A percentile compares a stretch with the other conserved stretches of the same genome.
Conservation (phyloP, 2,797 vertebrate genomes). For the Rhodeus uyekii region DNA sequence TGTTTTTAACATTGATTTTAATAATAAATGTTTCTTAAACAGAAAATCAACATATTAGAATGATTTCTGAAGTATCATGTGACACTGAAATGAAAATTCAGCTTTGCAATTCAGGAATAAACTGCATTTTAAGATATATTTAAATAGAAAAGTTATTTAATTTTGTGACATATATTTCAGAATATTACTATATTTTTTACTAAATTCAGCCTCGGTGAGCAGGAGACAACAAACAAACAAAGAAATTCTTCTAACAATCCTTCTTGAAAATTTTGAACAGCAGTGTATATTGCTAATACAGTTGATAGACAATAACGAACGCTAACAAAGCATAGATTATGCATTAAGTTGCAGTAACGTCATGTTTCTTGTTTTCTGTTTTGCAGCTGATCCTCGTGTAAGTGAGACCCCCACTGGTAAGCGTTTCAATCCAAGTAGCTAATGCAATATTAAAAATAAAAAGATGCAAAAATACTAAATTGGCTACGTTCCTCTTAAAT, state of each 20-base stretch:
- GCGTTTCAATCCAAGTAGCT: conserved; percentile 42
- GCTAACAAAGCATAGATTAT: neutral
- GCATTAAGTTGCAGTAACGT: conserved; percentile 22
- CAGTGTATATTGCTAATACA: neutral
- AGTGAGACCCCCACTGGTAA: conserved; percentile 91
- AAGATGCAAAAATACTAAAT: too few relatives aligned
- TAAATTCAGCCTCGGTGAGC: neutral
- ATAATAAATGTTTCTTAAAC: neutral
- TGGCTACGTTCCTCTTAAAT: too few relatives aligned
- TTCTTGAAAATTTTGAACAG: neutral
- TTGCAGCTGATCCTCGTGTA: conserved; percentile 92
- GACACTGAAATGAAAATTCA: neutral
- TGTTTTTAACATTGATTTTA: neutral
- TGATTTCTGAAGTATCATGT: neutral
- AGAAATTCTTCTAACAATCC: neutral
- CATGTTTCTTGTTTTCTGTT: conserved; percentile 54
- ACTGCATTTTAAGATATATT: neutral
- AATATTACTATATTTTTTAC: neutral
- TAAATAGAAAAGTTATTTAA: neutral
- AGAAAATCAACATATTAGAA: neutral
- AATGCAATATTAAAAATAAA: neutral
- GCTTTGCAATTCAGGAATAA: neutral
- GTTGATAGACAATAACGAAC: neutral
- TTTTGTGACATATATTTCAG: neutral
- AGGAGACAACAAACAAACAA: neutral